Base-by-base conservation (phyloP, 92 coral and sea anemone species). In the Hydrozoanthus gracilis region DNA sequence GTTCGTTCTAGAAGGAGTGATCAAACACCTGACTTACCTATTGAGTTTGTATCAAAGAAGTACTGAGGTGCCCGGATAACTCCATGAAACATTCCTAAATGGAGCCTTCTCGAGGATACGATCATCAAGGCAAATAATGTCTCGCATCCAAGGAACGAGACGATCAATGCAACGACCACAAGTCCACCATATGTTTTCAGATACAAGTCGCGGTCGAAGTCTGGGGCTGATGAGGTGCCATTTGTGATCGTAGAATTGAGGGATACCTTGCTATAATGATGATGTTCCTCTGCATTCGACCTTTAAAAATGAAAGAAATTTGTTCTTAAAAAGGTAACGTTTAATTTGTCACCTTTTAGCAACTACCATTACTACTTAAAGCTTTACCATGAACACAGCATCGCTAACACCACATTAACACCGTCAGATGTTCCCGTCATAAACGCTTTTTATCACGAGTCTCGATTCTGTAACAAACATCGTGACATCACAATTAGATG, bases 21-120 rank as follows among this genome's bases (percentile, higher is more conserved):
- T 27, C 39, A 27, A 27, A 27, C 55, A 68, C 55, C 15, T 51
- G 3, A 16, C 90, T 77, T 51, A 91, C 94, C 94, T 44, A 91
- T 86, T 8, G 97, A 94, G 85, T 92, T 94, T 58, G 88, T 94
- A 68, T 94, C 97, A 69, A 94, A 94, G 89, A 94, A 94, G 72
- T 89, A 92, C 91, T 90, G 90, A 45, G 94, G 90, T 3, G 97
- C 90, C 39, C 88, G 87, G 76, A 94, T 87, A 6, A 89, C 65
- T 51, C 93, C 87, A 9, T 68, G 64, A 35, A 94, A 79, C 97
- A 94, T 94, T 52, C 72, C 83, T 47, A 51, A 49, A 51, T 94
- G 92, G 8, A 94, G 92, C 20, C 78, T 92, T 76, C 77, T 92
- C 13, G 93, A 92, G 7, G 97, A 92, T 13, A 92, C 92, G 8